Conservation (phyloP, 2,888 invertebrate species). For the Cordilura impudica region DNA sequence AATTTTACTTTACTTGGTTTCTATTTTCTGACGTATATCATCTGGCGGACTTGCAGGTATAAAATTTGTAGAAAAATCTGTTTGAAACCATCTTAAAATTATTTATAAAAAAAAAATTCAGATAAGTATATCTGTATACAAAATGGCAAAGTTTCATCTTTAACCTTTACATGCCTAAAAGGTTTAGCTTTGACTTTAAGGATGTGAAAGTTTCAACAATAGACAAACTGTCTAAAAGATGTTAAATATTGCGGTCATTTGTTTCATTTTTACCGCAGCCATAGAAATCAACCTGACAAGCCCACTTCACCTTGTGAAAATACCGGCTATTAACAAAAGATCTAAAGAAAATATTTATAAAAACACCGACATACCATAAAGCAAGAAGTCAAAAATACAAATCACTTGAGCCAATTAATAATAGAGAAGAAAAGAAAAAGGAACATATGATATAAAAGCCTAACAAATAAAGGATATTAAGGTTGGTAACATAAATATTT, state of each 20-base stretch:
- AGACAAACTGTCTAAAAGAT: constrained; percentile 60
- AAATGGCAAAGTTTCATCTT: background rate
- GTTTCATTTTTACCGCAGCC: constrained; percentile 40
- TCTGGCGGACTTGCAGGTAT: too few species aligned
- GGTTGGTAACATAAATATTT: constrained; percentile 28
- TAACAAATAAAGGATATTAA: constrained; percentile 36
- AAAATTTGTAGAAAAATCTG: too few species aligned
- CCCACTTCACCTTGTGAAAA: constrained; percentile 51
- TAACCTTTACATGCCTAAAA: constrained; percentile 4
- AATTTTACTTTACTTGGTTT: too few species aligned
- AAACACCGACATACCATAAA: constrained; percentile 37
- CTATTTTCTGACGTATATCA: too few species aligned
- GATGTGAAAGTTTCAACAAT: constrained; percentile 44
- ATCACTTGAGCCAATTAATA: constrained; percentile 68
- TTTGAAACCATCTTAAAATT: too few species aligned
- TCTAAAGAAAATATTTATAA: constrained; percentile 32
- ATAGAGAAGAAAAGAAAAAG: constrained; percentile 38
- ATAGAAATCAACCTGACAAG: constrained; percentile 8
- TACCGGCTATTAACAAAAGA: constrained; percentile 36
- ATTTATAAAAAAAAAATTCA: too few species aligned
- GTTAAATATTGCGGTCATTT: constrained; percentile 64
- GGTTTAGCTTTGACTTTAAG: background rate
- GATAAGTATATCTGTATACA: background rate
- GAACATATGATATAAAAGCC: constrained; percentile 11
- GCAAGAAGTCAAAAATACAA: constrained; percentile 51